Conservation (phyloP, 2,888 invertebrate species). For the Augiades crinisus region DNA sequence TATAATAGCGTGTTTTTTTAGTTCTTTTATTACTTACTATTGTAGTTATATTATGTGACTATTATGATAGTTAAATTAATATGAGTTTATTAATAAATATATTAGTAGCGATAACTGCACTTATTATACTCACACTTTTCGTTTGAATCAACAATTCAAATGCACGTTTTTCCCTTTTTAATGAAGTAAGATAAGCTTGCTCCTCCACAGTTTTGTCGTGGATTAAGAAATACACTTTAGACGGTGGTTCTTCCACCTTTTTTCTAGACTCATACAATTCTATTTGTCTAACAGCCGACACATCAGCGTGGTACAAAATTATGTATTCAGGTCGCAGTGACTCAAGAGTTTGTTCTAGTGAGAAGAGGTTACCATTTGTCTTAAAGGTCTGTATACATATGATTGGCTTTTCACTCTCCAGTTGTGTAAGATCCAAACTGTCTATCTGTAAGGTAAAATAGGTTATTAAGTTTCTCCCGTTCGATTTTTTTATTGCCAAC, state of each 20-base stretch:
- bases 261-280: constrained; percentile 90
- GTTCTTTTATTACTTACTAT: too few species aligned
- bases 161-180: constrained; percentile 95
- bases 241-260: constrained; percentile 59
- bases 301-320: constrained; percentile 94
- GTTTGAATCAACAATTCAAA: constrained; percentile 96
- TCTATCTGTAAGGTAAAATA: constrained; percentile 83
- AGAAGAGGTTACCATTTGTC: constrained; percentile 86
- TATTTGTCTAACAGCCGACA: constrained; percentile 93
- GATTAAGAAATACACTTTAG: constrained; percentile 93
- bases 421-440: constrained; percentile 84
- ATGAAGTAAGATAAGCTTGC: constrained; percentile 94
- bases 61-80: too few species aligned
- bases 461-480: too few species aligned
- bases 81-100: too few species aligned
- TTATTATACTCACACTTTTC: constrained; percentile 86
- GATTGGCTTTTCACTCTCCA: constrained; percentile 83
- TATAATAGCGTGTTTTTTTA: too few species aligned
- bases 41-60: too few species aligned
- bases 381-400: constrained; percentile 90
- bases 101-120: too few species aligned
- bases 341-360: constrained; percentile 85
- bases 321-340: constrained; percentile 89
- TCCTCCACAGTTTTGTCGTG: constrained; percentile 98
- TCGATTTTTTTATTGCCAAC: too few species aligned